Percentiles rank a stretch among this genome's conserved stretches.
Evolutionary conservation across 64 coral and sea anemone genomes (phyloP).

Genomic region (Trachythela sp.): DNA sequence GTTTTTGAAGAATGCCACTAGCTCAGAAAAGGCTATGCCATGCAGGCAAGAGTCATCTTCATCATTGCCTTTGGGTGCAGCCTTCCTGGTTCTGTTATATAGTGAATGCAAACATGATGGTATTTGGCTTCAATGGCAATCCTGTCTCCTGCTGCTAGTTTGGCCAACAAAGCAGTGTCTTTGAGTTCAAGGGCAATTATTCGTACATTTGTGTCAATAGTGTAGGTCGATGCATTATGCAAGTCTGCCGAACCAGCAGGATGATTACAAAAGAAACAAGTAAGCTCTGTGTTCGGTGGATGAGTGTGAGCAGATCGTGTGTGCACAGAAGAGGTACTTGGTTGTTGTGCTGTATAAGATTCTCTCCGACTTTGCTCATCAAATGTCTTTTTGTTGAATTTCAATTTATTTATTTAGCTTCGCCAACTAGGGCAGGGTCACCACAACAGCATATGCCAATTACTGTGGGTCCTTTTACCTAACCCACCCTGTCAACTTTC

Average conservation of each 20-base stretch:
- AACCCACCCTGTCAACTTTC: too few relatives aligned
- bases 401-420: too few relatives aligned
- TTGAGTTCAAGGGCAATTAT: neutral
- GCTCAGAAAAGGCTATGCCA: constrained; percentile 14
- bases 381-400: neutral
- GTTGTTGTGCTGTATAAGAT: neutral
- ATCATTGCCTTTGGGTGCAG: neutral
- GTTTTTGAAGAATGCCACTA: neutral
- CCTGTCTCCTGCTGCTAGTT: constrained; percentile 15
- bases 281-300: neutral
- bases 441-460: too few relatives aligned
- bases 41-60: neutral
- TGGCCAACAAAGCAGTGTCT: constrained; percentile 16
- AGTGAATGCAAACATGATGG: constrained; percentile 3
- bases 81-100: neutral
- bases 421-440: too few relatives aligned
- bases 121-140: constrained; percentile 12
- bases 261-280: neutral
- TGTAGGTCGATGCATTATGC: constrained; percentile 5
- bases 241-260: neutral
- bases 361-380: constrained; percentile 10
- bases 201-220: constrained; percentile 3
- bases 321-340: neutral
- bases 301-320: neutral
- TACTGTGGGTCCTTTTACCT: too few relatives aligned